Conservation (phyloP, 1,140 invertebrate species). For the Elysia chlorotica region DNA sequence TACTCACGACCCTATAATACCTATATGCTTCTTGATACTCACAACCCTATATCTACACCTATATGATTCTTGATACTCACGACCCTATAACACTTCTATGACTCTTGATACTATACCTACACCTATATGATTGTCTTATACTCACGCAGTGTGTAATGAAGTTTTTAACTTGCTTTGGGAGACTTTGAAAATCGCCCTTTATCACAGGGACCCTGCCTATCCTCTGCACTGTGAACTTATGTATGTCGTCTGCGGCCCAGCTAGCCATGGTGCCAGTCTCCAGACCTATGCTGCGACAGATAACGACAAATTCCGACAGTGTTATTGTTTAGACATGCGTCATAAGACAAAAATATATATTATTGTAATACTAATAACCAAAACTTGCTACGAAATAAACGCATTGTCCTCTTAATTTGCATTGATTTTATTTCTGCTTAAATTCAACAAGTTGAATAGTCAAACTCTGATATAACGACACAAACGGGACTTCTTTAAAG, state of each 20-base stretch:
- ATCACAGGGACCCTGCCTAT: constrained; percentile 51
- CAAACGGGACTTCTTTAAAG: too few relatives aligned
- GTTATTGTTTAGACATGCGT: background rate
- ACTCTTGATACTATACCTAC: background rate
- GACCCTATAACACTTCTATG: background rate
- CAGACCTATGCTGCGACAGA: background rate
- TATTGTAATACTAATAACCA: background rate
- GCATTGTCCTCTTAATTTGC: too few relatives aligned
- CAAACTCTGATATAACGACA: too few relatives aligned
- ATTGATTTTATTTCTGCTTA: too few relatives aligned
- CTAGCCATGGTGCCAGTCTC: constrained; percentile 17
- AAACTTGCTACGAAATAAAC: too few relatives aligned
- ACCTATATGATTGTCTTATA: background rate
- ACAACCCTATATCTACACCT: background rate
- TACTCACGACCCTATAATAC: background rate
- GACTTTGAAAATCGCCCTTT: constrained; percentile 51
- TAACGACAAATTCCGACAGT: background rate
- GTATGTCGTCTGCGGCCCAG: constrained; percentile 42
- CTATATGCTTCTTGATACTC: background rate
- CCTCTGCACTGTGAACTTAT: constrained; percentile 45
- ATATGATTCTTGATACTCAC: constrained; percentile 32
- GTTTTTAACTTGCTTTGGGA: constrained; percentile 46
- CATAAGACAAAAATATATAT: background rate
- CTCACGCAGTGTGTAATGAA: constrained; percentile 53
- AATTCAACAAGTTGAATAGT: too few relatives aligned